phyloP scores from a whole-genome alignment of 1,140 invertebrate species.

The Hyposmocoma kahamanoa region DNA sequence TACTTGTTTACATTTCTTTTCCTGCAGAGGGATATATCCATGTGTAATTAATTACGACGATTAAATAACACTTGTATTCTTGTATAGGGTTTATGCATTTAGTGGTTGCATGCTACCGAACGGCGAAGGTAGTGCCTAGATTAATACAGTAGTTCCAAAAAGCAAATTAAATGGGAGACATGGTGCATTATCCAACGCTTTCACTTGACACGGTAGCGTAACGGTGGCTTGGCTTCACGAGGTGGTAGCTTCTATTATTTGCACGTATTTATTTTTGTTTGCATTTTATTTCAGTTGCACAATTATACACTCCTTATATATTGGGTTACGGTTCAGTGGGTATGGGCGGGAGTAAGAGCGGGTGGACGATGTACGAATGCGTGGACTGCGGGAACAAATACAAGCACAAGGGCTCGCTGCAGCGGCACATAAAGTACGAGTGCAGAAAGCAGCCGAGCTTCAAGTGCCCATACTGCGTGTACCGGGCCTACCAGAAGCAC shows the following conservation, averaged over 20 bases:
- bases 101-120: conserved; percentile 26
- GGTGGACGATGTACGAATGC: conserved; percentile 73
- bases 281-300: conserved; percentile 71
- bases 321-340: conserved; percentile 63
- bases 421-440: conserved; percentile 79
- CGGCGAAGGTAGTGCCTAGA: conserved; percentile 27
- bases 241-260: conserved; percentile 50
- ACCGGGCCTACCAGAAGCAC: conserved; percentile 71
- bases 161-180: conserved; percentile 70
- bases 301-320: conserved; percentile 70
- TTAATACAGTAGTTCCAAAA: conserved; percentile 33
- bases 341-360: conserved; percentile 52
- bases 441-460: conserved; percentile 81
- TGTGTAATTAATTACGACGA: no score
- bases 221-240: conserved; percentile 59
- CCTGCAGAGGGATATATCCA: no score
- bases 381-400: conserved; percentile 77
- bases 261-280: conserved; percentile 69
- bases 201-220: conserved; percentile 42
- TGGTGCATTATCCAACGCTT: conserved; percentile 68
- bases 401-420: conserved; percentile 73
- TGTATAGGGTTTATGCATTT: conserved; percentile 12
- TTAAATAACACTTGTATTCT: no score
- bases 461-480: conserved; percentile 75
- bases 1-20: no score